Percentiles rank a stretch among this genome's conserved stretches.
These are phyloP conservation scores for Zygothrica quintamaculata DNA, from an alignment of 2,888 invertebrate genomes.

Conservation along the genomic window DNA sequence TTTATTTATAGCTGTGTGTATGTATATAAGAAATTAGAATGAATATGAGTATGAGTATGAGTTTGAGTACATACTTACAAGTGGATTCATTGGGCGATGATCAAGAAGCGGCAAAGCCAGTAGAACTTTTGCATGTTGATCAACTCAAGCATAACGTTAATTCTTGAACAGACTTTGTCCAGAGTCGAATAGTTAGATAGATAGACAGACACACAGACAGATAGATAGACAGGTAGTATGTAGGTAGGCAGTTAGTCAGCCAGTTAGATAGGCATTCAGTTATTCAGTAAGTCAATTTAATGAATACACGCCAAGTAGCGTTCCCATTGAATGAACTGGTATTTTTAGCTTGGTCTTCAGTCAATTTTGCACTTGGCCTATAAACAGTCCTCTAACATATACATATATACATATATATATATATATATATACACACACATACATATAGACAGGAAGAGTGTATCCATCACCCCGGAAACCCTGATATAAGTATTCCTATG, in stretches of 20 bases:
- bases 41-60: too few species aligned
- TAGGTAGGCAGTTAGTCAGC: slow-evolving; percentile 5
- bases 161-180: slow-evolving; percentile 18
- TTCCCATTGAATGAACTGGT: slow-evolving; percentile 41
- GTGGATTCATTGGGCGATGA: slow-evolving; percentile 18
- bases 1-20: too few species aligned
- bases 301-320: slow-evolving; percentile 37
- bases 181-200: slow-evolving; percentile 9
- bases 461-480: too few species aligned
- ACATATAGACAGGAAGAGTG: too few species aligned
- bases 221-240: slow-evolving; percentile 2
- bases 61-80: too few species aligned
- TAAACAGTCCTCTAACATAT: not conserved
- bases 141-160: slow-evolving; percentile 44
- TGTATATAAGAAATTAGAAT: too few species aligned
- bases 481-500: slow-evolving; percentile 4
- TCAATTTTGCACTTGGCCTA: slow-evolving; percentile 21
- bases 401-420: too few species aligned
- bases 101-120: slow-evolving; percentile 29
- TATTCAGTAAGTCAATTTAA: slow-evolving; percentile 18
- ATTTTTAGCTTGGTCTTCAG: slow-evolving; percentile 36
- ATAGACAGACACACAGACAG: slow-evolving; percentile 7
- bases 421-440: too few species aligned
- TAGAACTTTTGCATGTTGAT: slow-evolving; percentile 45
- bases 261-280: slow-evolving; percentile 2